Evolutionary conservation across 2,888 invertebrate genomes (phyloP), one percentile per base, ranked within the genome.

Genomic region (Eurois occulta): DNA sequence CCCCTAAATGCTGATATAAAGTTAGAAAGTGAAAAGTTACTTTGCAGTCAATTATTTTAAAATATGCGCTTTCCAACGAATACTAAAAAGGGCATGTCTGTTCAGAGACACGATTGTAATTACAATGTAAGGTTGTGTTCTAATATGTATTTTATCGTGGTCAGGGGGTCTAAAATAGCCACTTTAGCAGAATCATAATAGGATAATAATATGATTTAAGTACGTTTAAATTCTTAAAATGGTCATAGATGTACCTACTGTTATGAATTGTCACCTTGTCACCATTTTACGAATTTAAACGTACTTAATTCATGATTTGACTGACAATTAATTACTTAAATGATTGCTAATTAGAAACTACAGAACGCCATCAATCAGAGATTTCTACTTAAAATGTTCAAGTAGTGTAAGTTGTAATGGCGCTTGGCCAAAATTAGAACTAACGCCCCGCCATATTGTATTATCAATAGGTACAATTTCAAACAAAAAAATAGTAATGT

Each of bases 1-100:
- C 46, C 64, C 41, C 32, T 64, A 35, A 62, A 69, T 69, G 4
- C 72, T 64, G 28, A n/a, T 58, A 32, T 1, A 7, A 43, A 68
- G 13, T 46, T 58, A 66, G 73, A 78, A 78, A 75, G 83, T 80
- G 41, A 75, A 69, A 74, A 41, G 58, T 38, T 24, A 68, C 43
- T 65, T 52, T 38, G 18, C 62, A 48, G 64, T 74, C 32, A 55
- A 58, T 24, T 32, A 60, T 38, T 32, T 18, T 48, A 65, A 72
- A 73, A 73, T 72, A 70, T 46, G 67, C 74, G 24, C 72, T 84
- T 84, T 84, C 81, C 21, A 75, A 55, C 28, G 43, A 58, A 38
- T 74, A 84, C 60, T 68, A 64, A 71, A 72, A 77, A 75, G 55
- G 67, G 24, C 18, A 70, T 74, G 80, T 43, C 43, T 69, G 74